These are phyloP conservation scores for Polydrusus pterygomalis DNA, from an alignment of 2,888 invertebrate species.

Conservation along the genomic window DNA sequence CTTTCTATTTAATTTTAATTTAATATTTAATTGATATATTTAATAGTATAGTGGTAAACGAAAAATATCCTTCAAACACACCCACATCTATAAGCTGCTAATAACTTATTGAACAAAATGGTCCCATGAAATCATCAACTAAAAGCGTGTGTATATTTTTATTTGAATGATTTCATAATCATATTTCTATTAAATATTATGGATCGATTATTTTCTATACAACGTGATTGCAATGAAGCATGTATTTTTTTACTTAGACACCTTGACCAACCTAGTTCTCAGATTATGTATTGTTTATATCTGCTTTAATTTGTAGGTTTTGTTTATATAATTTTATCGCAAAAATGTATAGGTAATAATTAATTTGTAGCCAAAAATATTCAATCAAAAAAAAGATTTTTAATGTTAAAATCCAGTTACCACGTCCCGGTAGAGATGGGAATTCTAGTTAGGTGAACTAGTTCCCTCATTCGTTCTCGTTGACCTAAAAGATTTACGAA, in stretches of 20 bases:
- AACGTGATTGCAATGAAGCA: slow-evolving; percentile 4
- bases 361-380: too few species aligned
- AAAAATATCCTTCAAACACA: background rate
- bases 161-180: slow-evolving; percentile 6
- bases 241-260: slow-evolving; percentile 2
- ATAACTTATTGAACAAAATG: slow-evolving; percentile 1
- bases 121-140: slow-evolving; percentile 13
- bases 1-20: too few species aligned
- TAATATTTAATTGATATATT: too few species aligned
- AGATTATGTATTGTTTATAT: slow-evolving; percentile 2
- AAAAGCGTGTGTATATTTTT: slow-evolving; percentile 7
- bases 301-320: background rate
- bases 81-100: too few species aligned
- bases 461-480: too few species aligned
- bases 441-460: too few species aligned
- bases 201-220: background rate
- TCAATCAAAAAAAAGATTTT: too few species aligned
- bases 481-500: too few species aligned
- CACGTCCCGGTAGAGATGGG: too few species aligned
- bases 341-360: too few species aligned
- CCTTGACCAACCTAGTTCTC: slow-evolving; percentile 24
- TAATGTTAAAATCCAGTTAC: too few species aligned
- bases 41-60: background rate
- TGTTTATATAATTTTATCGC: background rate
- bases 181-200: slow-evolving; percentile 1